Conservation (phyloP, 2,113 vertebrate genomes). For the Syngnathus scovelli region DNA sequence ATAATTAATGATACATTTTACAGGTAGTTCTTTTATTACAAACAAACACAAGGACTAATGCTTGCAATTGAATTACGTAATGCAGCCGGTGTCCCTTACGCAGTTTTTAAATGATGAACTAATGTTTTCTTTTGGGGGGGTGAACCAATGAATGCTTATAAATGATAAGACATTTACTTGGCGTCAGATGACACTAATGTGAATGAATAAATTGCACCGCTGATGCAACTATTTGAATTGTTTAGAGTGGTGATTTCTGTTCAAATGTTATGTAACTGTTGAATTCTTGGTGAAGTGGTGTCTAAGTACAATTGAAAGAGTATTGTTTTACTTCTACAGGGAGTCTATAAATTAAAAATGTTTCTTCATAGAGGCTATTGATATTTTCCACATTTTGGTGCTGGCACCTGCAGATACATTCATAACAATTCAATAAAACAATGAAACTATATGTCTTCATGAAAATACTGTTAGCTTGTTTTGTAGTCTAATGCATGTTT, state of each 20-base stretch:
- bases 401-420: background rate
- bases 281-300: background rate
- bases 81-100: background rate
- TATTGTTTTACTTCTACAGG: background rate
- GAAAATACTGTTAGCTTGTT: background rate
- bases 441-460: background rate
- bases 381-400: background rate
- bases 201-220: background rate
- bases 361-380: no score
- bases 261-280: background rate
- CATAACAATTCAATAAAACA: background rate
- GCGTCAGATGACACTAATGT: background rate
- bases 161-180: no score
- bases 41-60: slow-evolving; percentile 1
- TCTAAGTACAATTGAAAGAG: background rate
- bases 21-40: background rate
- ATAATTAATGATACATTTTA: background rate
- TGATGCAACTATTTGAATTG: background rate
- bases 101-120: background rate
- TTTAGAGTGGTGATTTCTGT: background rate
- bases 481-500: background rate
- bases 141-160: no score
- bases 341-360: background rate
- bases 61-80: background rate
- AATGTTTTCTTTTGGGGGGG: no score